These are phyloP conservation scores for Mobula hypostoma DNA, from an alignment of 2,113 vertebrate species.

Conservation along the genomic window DNA sequence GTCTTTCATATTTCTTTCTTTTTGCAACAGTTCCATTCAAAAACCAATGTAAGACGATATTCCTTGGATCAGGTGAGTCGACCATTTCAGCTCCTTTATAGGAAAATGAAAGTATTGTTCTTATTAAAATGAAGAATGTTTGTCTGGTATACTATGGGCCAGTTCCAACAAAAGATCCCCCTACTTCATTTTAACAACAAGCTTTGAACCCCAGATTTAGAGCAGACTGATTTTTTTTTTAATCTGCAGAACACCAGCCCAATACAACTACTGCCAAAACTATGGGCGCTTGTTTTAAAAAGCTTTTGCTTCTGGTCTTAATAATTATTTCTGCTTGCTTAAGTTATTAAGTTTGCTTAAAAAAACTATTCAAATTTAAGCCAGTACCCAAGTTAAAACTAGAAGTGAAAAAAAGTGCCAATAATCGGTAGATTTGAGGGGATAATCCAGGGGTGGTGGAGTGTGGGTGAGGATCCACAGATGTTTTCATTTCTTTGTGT, in stretches of 20 bases:
- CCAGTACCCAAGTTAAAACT: neutral
- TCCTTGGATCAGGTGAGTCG: slow-evolving; percentile 24
- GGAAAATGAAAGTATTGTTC: slow-evolving; percentile 38
- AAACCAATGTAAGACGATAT: slow-evolving; percentile 14
- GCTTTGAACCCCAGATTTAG: slow-evolving; percentile 46
- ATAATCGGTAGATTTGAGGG: neutral
- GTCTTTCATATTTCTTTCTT: neutral
- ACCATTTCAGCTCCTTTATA: neutral
- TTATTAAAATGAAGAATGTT: slow-evolving; percentile 39
- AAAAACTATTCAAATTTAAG: neutral
- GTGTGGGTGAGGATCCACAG: too few relatives aligned
- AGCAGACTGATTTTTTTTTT: slow-evolving; percentile 39
- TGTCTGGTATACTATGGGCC: slow-evolving; percentile 42
- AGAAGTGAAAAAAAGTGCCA: neutral
- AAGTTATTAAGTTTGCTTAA: neutral
- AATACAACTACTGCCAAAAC: neutral
- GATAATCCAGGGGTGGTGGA: too few relatives aligned
- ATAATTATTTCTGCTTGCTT: neutral
- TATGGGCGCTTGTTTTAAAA: neutral
- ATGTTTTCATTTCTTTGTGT: too few relatives aligned
- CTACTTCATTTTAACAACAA: slow-evolving; percentile 50
- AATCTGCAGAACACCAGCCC: neutral
- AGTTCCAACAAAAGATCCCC: slow-evolving; percentile 47
- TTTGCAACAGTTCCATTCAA: slow-evolving; percentile 35
- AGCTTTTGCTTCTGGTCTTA: neutral